These are phyloP conservation scores for Pitangus sulphuratus DNA, from an alignment of 2,797 vertebrate species.

Conservation along the genomic window DNA sequence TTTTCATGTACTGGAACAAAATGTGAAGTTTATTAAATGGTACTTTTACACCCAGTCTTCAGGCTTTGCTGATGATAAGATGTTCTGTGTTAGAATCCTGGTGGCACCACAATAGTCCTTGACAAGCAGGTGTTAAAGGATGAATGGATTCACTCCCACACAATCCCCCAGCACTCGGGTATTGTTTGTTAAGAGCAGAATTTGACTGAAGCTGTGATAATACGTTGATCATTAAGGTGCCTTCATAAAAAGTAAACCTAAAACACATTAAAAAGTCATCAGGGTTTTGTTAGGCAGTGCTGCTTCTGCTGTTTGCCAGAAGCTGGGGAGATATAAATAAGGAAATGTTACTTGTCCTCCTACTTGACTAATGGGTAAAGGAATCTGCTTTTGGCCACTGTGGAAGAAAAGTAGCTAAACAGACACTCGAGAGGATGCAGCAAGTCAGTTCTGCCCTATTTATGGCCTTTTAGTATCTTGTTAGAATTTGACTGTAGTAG, in stretches of 20 bases:
- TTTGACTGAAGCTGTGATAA: neutral
- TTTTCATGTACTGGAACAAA: neutral
- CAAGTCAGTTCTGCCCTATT: neutral
- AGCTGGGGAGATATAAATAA: conserved; percentile 31
- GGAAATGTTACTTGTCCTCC: conserved; percentile 37
- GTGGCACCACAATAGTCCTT: neutral
- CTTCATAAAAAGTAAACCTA: neutral
- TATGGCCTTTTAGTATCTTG: neutral
- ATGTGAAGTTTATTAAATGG: neutral
- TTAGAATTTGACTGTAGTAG: neutral
- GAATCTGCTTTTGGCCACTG: conserved; percentile 23
- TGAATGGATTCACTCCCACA: neutral
- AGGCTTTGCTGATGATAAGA: neutral
- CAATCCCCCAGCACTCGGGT: neutral
- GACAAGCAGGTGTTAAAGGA: neutral
- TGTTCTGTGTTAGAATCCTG: neutral
- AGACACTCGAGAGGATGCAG: neutral
- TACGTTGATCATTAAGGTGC: neutral
- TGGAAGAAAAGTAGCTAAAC: neutral
- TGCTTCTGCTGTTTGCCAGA: conserved; percentile 26
- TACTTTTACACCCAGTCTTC: neutral
- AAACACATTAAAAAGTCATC: conserved; percentile 32
- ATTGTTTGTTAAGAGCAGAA: neutral
- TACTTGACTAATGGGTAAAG: neutral
- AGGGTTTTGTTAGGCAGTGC: neutral